Evolutionary conservation across 2,113 vertebrate genomes (phyloP).

Genomic region (Oryzias curvinotus): DNA sequence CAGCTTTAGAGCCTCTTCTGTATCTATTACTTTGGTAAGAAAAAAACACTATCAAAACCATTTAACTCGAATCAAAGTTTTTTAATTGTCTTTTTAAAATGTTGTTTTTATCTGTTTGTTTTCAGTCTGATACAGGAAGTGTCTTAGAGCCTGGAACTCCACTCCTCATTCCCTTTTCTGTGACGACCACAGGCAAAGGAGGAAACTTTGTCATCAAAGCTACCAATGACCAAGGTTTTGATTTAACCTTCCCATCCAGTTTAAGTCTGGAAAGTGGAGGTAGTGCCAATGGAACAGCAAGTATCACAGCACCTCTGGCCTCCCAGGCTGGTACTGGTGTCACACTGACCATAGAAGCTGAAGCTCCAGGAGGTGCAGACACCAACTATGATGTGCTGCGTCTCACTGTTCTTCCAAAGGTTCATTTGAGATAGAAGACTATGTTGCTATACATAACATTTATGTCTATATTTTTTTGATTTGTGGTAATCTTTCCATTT

Average conservation of each 20-base stretch:
- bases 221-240: constrained; percentile 42
- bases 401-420: constrained; percentile 47
- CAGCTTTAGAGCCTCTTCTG: constrained; percentile 50
- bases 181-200: constrained; percentile 14
- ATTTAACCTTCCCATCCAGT: constrained; percentile 27
- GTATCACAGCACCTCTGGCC: constrained; percentile 39
- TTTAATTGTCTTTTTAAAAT: neutral
- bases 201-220: constrained; percentile 59
- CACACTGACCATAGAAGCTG: constrained; percentile 65
- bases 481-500: neutral
- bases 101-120: neutral
- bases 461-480: neutral
- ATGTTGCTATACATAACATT: too few species aligned
- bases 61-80: neutral
- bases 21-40: constrained; percentile 43
- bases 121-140: constrained; percentile 43
- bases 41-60: neutral
- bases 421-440: neutral
- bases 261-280: constrained; percentile 35
- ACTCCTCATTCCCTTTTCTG: constrained; percentile 54
- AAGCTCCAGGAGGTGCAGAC: constrained; percentile 40
- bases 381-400: constrained; percentile 62
- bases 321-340: constrained; percentile 63
- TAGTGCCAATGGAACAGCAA: constrained; percentile 47
- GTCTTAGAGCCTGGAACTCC: constrained; percentile 44